Evolutionary conservation across 2,888 invertebrate genomes (phyloP).

Genomic region (Brachylomia viminalis): DNA sequence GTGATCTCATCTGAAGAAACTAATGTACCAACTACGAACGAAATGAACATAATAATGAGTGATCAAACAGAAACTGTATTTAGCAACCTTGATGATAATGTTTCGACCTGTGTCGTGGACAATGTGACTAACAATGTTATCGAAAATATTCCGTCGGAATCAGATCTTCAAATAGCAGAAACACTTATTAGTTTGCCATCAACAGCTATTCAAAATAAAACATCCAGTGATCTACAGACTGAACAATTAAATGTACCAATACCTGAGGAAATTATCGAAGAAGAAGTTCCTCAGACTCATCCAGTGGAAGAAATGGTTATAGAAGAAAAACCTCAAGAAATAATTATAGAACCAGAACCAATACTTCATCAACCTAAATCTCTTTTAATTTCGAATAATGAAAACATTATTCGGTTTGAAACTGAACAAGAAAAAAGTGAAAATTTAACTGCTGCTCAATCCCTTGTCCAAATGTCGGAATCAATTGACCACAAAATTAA

Average conservation of each 20-base stretch:
- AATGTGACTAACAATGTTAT: slow-evolving; percentile 43
- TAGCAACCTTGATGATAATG: slow-evolving; percentile 34
- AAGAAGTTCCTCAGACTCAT: slow-evolving; percentile 64
- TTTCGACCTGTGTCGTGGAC: slow-evolving; percentile 33
- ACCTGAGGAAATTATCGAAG: slow-evolving; percentile 62
- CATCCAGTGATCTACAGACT: slow-evolving; percentile 65
- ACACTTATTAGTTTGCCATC: slow-evolving; percentile 87
- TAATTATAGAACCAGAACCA: slow-evolving; percentile 46
- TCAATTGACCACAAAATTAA: slow-evolving; percentile 83
- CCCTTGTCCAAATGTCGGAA: slow-evolving; percentile 89
- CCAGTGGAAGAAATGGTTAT: slow-evolving; percentile 55
- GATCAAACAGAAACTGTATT: slow-evolving; percentile 34
- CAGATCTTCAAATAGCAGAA: slow-evolving; percentile 88
- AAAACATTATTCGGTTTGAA: slow-evolving; percentile 81
- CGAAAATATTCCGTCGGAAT: slow-evolving; percentile 84
- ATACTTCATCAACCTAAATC: slow-evolving; percentile 58
- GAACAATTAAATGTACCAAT: slow-evolving; percentile 65
- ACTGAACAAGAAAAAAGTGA: slow-evolving; percentile 87
- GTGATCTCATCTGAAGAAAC: slow-evolving; percentile 31
- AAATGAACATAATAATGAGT: slow-evolving; percentile 34
- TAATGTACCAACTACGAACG: slow-evolving; percentile 20
- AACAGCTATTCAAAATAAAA: slow-evolving; percentile 81
- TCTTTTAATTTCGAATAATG: slow-evolving; percentile 69
- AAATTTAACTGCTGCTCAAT: slow-evolving; percentile 88
- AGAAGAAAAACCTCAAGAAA: slow-evolving; percentile 58